Evolutionary conservation across 2,113 vertebrate genomes (phyloP).

Genomic region (Tangachromis dhanisi): DNA sequence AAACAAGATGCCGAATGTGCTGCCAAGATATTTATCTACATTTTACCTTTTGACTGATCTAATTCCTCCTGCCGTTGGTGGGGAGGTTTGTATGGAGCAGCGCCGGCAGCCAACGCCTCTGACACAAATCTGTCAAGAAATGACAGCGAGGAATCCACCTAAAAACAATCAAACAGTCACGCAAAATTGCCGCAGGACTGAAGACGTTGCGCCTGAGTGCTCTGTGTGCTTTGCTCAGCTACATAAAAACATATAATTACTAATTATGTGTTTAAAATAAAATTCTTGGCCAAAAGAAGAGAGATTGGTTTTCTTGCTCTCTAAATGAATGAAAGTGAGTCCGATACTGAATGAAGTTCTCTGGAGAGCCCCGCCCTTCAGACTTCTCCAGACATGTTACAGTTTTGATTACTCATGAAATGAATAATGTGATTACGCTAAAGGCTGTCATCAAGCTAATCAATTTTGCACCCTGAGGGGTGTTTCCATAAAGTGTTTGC

Average conservation of each 20-base stretch:
- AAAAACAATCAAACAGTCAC: neutral
- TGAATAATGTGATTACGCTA: neutral
- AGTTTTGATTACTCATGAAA: neutral
- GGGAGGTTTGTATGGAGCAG: constrained; percentile 89
- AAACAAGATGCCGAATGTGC: neutral
- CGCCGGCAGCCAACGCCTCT: constrained; percentile 82
- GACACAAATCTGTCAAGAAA: constrained; percentile 96
- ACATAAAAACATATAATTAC: neutral
- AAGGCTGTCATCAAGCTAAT: neutral
- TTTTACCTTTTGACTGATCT: constrained; percentile 84
- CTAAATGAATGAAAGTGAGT: neutral
- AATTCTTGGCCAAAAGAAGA: neutral
- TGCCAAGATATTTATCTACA: neutral
- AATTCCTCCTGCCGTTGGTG: constrained; percentile 93
- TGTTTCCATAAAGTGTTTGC: neutral
- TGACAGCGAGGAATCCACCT: constrained; percentile 95
- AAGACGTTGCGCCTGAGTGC: neutral
- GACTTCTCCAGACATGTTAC: neutral
- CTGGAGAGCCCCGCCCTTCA: neutral
- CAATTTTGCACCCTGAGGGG: neutral
- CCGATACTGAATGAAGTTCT: neutral
- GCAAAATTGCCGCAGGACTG: neutral
- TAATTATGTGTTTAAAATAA: neutral
- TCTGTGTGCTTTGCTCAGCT: neutral
- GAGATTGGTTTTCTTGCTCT: neutral